phyloP scores from a whole-genome alignment of 2,113 vertebrate genomes.

The Chascanopsetta lugubris region DNA sequence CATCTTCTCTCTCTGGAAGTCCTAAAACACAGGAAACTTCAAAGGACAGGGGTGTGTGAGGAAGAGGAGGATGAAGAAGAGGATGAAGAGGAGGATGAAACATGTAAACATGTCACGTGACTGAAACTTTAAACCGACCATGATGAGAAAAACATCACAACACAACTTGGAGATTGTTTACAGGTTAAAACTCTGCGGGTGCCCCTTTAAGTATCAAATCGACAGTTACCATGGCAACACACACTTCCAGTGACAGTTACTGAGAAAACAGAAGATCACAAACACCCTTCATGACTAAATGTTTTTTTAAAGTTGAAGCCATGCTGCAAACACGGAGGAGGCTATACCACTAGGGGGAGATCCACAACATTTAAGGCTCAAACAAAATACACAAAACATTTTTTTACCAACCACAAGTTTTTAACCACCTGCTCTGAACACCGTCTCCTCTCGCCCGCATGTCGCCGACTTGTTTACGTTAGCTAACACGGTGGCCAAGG shows the following conservation, averaged over 20 bases:
- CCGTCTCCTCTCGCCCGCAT: conserved; percentile 25
- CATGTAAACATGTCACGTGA: not conserved
- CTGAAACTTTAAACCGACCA: not conserved
- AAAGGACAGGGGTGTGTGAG: not conserved
- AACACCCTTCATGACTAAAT: too few relatives aligned
- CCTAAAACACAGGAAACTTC: not conserved
- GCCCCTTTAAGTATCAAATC: not conserved
- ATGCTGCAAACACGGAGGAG: not conserved
- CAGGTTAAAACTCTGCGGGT: not conserved
- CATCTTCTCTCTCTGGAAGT: not conserved
- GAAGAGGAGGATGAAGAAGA: not conserved
- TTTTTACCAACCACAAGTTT: too few relatives aligned
- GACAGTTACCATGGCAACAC: not conserved
- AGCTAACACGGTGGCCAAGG: conserved; percentile 34
- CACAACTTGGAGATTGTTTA: not conserved
- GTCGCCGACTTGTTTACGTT: conserved; percentile 47
- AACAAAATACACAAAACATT: too few relatives aligned
- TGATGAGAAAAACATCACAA: not conserved
- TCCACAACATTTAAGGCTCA: too few relatives aligned
- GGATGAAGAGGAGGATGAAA: not conserved
- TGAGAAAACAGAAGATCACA: too few relatives aligned
- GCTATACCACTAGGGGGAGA: too few relatives aligned
- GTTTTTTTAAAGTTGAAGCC: too few relatives aligned
- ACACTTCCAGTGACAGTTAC: too few relatives aligned
- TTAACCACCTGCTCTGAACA: not conserved